Percentiles rank a stretch among this genome's conserved stretches.
Evolutionary conservation across 2,888 invertebrate genomes (phyloP).

Genomic region (Catonia carolina): DNA sequence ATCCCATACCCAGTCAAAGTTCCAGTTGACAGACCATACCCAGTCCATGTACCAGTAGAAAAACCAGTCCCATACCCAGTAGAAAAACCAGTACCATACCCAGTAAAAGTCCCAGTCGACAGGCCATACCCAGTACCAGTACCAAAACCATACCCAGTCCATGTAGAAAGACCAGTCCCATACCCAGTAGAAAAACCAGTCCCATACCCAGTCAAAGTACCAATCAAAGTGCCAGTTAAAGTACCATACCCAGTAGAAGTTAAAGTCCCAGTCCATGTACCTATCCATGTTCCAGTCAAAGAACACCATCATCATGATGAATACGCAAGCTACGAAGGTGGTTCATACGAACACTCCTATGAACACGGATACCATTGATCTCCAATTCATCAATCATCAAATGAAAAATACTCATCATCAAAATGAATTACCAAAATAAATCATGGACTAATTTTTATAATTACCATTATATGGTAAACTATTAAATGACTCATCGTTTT

Average conservation of each 20-base stretch:
- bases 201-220: conserved; percentile 67
- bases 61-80: conserved; percentile 60
- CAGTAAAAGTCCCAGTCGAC: conserved; percentile 60
- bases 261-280: conserved; percentile 58
- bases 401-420: too few relatives aligned
- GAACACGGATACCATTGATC: conserved; percentile 24
- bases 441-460: too few relatives aligned
- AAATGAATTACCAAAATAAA: too few relatives aligned
- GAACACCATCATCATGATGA: conserved; percentile 37
- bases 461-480: too few relatives aligned
- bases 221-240: conserved; percentile 53
- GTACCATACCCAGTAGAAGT: conserved; percentile 58
- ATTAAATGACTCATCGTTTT: too few relatives aligned
- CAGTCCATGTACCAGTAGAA: conserved; percentile 49
- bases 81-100: conserved; percentile 46
- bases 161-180: conserved; percentile 66
- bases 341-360: conserved; percentile 30
- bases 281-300: conserved; percentile 49
- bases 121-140: conserved; percentile 52
- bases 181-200: conserved; percentile 71
- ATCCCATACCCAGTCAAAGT: conserved; percentile 60
- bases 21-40: conserved; percentile 46
- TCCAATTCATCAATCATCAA: too few relatives aligned
- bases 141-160: conserved; percentile 70
- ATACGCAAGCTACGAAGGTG: conserved; percentile 33